phyloP scores from a whole-genome alignment of 2,113 vertebrate genomes.

The Phalacrocorax pelagicus region DNA sequence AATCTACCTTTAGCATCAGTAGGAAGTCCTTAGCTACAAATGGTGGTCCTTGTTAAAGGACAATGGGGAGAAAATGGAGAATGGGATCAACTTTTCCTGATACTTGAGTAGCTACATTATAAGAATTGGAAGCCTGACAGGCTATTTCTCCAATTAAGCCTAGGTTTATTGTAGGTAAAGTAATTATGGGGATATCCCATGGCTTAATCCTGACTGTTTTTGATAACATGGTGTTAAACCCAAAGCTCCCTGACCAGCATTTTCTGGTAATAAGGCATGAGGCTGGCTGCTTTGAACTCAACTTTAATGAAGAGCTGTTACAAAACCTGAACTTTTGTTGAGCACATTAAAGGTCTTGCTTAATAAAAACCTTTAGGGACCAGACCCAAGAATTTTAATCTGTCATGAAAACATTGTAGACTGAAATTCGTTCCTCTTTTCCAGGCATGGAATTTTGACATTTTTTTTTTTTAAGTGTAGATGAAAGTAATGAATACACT shows the following conservation, averaged over 20 bases:
- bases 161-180: background rate
- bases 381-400: background rate
- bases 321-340: conserved; percentile 8
- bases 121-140: background rate
- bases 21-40: background rate
- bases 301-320: background rate
- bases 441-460: background rate
- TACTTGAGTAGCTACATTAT: background rate
- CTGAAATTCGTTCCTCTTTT: background rate
- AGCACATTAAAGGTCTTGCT: background rate
- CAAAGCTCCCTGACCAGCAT: background rate
- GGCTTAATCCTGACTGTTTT: conserved; percentile 5
- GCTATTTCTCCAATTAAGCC: background rate
- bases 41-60: background rate
- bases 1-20: background rate
- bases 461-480: background rate
- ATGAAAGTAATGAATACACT: background rate
- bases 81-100: background rate
- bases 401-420: background rate
- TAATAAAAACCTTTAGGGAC: conserved; percentile 6
- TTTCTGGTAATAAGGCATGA: conserved; percentile 14
- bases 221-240: conserved; percentile 8
- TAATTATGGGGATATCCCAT: background rate
- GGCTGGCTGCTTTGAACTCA: background rate
- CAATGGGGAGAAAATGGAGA: background rate